Conservation (phyloP, 1,140 invertebrate species). For the Drosophila baimaii region DNA sequence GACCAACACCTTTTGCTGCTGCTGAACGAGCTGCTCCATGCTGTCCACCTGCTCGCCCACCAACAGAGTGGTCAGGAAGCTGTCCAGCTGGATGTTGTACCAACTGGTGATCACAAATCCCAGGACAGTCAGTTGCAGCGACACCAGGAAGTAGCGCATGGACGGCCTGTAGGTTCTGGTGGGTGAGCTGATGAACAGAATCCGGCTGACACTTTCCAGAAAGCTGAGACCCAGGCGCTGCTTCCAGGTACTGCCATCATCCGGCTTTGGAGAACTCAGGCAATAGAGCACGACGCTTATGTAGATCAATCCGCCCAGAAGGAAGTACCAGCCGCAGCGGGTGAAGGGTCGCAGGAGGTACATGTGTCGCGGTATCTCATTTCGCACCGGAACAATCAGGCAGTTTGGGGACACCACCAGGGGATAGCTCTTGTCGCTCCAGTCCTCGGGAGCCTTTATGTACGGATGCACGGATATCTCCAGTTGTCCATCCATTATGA, state of each 20-base stretch:
- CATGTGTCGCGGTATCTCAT: constrained; percentile 72
- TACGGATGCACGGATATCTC: constrained; percentile 74
- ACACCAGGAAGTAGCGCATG: constrained; percentile 50
- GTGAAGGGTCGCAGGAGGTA: constrained; percentile 65
- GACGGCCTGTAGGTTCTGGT: constrained; percentile 30
- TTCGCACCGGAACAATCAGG: constrained; percentile 68
- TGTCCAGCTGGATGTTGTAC: constrained; percentile 71
- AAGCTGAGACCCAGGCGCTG: constrained; percentile 16
- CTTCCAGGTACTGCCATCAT: not conserved
- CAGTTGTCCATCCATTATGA: constrained; percentile 45
- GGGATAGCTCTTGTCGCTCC: constrained; percentile 71
- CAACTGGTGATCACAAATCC: constrained; percentile 71
- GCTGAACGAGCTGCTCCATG: constrained; percentile 63
- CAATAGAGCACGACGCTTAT: constrained; percentile 42
- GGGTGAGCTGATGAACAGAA: constrained; percentile 53
- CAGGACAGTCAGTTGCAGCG: constrained; percentile 50
- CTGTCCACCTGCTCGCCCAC: constrained; percentile 71
- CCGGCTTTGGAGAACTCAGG: constrained; percentile 6
- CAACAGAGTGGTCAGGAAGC: constrained; percentile 61
- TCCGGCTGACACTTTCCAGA: constrained; percentile 48
- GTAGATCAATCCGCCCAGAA: constrained; percentile 51
- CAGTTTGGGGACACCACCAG: constrained; percentile 60
- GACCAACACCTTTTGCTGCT: constrained; percentile 60
- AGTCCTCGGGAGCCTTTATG: constrained; percentile 36
- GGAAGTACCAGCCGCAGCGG: constrained; percentile 41